Evolutionary conservation across 2,113 vertebrate species (phyloP).

Genomic region (Sarotherodon lohbergeri): DNA sequence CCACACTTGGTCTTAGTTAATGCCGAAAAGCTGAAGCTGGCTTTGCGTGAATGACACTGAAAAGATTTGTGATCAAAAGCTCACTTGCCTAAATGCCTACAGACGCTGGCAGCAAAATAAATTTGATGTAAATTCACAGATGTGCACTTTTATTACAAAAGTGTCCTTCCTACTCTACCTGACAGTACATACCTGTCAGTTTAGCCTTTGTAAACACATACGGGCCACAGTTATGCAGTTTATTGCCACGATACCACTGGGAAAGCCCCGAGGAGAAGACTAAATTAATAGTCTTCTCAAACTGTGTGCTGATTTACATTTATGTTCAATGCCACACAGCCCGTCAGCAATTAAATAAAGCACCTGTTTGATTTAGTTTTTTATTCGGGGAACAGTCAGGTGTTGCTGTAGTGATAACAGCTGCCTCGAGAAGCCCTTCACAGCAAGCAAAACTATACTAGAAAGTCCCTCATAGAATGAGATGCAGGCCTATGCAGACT

Average conservation of each 20-base stretch:
- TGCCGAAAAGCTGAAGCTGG: neutral
- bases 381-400: neutral
- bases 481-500: neutral
- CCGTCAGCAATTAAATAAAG: neutral
- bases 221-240: neutral
- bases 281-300: neutral
- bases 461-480: neutral
- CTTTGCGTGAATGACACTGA: neutral
- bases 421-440: neutral
- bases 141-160: neutral
- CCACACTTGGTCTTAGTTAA: neutral
- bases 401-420: neutral
- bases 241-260: neutral
- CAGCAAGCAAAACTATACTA: neutral
- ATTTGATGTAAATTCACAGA: neutral
- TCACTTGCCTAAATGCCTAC: neutral
- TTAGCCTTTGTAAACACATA: neutral
- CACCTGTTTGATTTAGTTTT: neutral
- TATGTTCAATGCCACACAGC: neutral
- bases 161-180: neutral
- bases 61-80: neutral
- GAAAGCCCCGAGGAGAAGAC: neutral
- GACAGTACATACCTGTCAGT: accelerated
- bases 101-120: neutral
- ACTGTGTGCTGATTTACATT: neutral